A percentile compares a stretch with the other conserved stretches of the same genome.
phyloP scores from a whole-genome alignment of 2,113 vertebrate species.

The Heterotis niloticus region DNA sequence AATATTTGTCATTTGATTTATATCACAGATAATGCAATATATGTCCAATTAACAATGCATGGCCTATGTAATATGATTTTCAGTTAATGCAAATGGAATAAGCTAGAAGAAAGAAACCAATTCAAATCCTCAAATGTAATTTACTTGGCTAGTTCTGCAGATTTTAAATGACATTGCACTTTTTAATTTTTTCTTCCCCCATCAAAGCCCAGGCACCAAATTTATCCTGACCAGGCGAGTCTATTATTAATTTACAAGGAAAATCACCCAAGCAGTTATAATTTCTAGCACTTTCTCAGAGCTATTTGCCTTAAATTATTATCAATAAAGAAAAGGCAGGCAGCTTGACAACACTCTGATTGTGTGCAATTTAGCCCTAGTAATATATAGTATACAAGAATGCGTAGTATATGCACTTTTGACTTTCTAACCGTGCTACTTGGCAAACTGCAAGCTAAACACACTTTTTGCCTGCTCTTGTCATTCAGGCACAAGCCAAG shows the following conservation, averaged over 20 bases:
- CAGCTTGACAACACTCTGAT: slow-evolving; percentile 29
- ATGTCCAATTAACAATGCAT: slow-evolving; percentile 89
- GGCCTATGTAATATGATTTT: slow-evolving; percentile 83
- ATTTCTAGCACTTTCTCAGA: slow-evolving; percentile 65
- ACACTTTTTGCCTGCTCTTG: slow-evolving; percentile 32
- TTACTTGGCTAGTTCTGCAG: slow-evolving; percentile 74
- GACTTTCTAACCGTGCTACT: slow-evolving; percentile 20
- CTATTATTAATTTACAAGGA: slow-evolving; percentile 82
- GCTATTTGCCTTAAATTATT: slow-evolving; percentile 73
- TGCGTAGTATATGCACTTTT: slow-evolving; percentile 25
- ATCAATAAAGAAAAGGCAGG: slow-evolving; percentile 59
- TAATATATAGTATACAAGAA: slow-evolving; percentile 27
- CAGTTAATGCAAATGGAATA: slow-evolving; percentile 82
- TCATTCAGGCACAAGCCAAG: slow-evolving; percentile 33
- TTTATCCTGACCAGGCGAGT: slow-evolving; percentile 78
- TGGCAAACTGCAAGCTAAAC: slow-evolving; percentile 30
- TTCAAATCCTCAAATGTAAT: slow-evolving; percentile 83
- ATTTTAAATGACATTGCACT: slow-evolving; percentile 85
- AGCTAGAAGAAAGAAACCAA: slow-evolving; percentile 69
- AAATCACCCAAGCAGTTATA: slow-evolving; percentile 76
- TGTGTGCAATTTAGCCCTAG: slow-evolving; percentile 27
- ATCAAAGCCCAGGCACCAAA: slow-evolving; percentile 74
- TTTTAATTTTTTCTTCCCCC: slow-evolving; percentile 71
- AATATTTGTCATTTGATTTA: slow-evolving; percentile 91
- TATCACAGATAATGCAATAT: slow-evolving; percentile 88